phyloP scores from a whole-genome alignment of 2,113 vertebrate genomes.

The Phasianus colchicus region DNA sequence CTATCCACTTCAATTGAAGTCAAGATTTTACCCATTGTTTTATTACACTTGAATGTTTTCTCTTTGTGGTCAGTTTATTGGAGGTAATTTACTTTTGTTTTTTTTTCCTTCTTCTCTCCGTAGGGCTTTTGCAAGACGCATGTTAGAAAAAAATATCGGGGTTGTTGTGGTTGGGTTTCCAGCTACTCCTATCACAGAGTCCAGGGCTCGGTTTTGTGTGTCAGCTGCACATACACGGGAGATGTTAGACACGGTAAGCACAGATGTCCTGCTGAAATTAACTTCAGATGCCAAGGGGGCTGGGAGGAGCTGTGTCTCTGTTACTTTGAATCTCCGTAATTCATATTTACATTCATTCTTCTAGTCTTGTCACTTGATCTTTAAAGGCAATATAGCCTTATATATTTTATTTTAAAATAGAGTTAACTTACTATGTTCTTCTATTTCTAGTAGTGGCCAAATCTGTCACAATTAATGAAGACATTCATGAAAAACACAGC shows the following conservation, averaged over 20 bases:
- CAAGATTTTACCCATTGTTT: not conserved
- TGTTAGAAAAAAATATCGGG: conserved; percentile 87
- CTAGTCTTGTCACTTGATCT: not conserved
- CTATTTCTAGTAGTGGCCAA: conserved; percentile 14
- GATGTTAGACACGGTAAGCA: conserved; percentile 88
- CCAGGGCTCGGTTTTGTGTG: conserved; percentile 90
- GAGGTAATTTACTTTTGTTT: not conserved
- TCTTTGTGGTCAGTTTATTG: not conserved
- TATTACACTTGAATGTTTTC: conserved; percentile 6
- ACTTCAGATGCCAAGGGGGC: conserved; percentile 5
- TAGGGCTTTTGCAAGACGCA: conserved; percentile 89
- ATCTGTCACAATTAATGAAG: conserved; percentile 34
- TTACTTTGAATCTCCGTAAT: not conserved
- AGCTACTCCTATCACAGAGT: conserved; percentile 90
- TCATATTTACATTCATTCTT: conserved; percentile 20
- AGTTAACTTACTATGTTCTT: not conserved
- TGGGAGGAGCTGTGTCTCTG: not conserved
- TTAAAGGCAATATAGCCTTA: not conserved
- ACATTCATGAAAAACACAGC: not conserved
- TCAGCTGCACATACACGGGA: conserved; percentile 89
- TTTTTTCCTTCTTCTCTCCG: not conserved
- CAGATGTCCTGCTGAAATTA: conserved; percentile 46
- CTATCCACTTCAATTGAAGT: not conserved
- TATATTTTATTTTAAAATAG: not conserved
- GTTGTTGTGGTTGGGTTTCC: conserved; percentile 96